Conservation (phyloP, 2,888 invertebrate genomes). For the Biston betularia region DNA sequence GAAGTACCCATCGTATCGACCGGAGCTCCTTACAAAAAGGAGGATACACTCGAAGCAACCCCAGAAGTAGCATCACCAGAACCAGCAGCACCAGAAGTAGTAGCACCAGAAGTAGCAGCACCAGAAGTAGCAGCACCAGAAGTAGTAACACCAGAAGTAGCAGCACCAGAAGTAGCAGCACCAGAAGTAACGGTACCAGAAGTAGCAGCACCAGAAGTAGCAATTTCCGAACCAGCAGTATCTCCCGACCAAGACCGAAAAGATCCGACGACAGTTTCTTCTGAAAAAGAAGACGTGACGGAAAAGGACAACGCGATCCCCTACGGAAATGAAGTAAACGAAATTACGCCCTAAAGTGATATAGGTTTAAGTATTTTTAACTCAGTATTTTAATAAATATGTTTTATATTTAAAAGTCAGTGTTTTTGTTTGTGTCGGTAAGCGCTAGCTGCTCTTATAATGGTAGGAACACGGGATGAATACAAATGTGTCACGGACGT, state of each 20-base stretch:
- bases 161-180: constrained; percentile 2
- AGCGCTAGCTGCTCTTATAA: constrained; percentile 55
- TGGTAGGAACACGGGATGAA: constrained; percentile 57
- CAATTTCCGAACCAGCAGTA: constrained; percentile 23
- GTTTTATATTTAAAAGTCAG: constrained; percentile 63
- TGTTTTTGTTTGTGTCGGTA: constrained; percentile 65
- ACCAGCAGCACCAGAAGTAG: constrained; percentile 15
- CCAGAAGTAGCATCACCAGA: constrained; percentile 2
- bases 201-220: constrained; percentile 16
- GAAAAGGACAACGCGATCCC: constrained; percentile 74
- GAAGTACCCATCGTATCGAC: constrained; percentile 71
- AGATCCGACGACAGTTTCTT: constrained; percentile 65
- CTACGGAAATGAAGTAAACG: constrained; percentile 72
- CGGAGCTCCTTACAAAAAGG: constrained; percentile 59
- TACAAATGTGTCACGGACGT: constrained; percentile 56
- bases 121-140: constrained; percentile 32
- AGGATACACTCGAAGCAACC: constrained; percentile 37
- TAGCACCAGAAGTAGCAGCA: constrained; percentile 1
- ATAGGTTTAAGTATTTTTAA: constrained; percentile 73
- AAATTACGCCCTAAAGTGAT: constrained; percentile 75
- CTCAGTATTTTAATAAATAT: constrained; percentile 82
- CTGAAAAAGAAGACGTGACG: constrained; percentile 65
- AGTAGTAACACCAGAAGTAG: constrained; percentile 2
- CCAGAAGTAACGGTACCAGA: constrained; percentile 11
- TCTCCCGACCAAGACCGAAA: constrained; percentile 60